Evolutionary conservation across 2,888 invertebrate genomes (phyloP).

Genomic region (Mesorhabditis belari): DNA sequence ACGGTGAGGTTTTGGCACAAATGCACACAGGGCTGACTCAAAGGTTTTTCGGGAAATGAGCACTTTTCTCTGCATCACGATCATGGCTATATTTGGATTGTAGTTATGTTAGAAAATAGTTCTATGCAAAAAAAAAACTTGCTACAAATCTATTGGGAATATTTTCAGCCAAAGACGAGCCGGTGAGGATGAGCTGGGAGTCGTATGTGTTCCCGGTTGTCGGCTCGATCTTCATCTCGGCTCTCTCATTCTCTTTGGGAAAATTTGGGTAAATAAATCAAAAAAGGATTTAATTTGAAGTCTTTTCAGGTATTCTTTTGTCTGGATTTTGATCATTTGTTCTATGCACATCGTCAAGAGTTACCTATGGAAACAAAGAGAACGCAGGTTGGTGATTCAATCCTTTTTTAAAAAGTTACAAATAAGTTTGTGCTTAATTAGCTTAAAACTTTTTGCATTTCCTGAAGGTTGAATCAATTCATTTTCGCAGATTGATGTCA

Average conservation of each 20-base stretch:
- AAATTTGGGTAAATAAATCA: background rate
- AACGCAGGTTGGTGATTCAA: constrained; percentile 19
- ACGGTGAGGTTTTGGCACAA: no score
- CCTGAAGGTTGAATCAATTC: background rate
- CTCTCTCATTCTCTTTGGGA: constrained; percentile 30
- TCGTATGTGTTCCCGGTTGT: constrained; percentile 39
- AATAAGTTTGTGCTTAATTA: constrained; percentile 10
- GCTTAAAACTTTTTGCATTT: background rate
- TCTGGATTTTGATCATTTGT: constrained; percentile 45
- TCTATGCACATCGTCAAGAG: constrained; percentile 42
- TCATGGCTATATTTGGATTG: no score
- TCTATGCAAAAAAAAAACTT: no score
- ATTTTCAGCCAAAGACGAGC: no score
- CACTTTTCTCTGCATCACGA: no score
- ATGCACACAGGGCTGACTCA: no score
- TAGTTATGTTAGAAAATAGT: no score
- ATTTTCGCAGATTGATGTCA: constrained; percentile 15
- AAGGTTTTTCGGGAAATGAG: no score
- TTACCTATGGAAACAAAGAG: constrained; percentile 48
- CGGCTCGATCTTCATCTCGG: constrained; percentile 25
- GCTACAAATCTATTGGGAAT: no score
- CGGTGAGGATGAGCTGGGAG: constrained; percentile 32
- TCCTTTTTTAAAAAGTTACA: constrained; percentile 8
- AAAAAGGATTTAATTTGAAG: constrained; percentile 4
- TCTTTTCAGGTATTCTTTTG: constrained; percentile 23